Base-by-base conservation (phyloP, 2,888 invertebrate species). In the Acrocera orbiculus region DNA sequence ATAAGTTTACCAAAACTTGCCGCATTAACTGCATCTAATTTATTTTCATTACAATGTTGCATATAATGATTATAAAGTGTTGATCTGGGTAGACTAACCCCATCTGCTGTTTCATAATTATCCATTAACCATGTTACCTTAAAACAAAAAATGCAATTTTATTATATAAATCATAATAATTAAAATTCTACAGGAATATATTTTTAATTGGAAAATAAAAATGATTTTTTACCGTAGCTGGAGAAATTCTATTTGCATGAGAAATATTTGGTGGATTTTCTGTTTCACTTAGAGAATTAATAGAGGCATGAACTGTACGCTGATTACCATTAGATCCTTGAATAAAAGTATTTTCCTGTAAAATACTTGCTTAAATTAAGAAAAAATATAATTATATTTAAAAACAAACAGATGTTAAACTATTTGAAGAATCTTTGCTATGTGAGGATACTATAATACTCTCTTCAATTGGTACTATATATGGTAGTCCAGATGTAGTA, bases 1-100 rank as follows among this genome's bases (percentile, higher is more conserved):
- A 98, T 98, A 26, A 98, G 70, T 64, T 99, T 98, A 41, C 98
- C 98, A 66, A 99, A 99, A 22, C 93, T 95, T 7, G 98, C 98
- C 24, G 96, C 95, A 66, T 99, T 99, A 42, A 99, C 95, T 0
- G 98, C 95, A 58, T 96, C 96, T 44, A 98, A 67, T 56, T 89
- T 90, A 56, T 89, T 78, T 52, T 83, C 75, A 27, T 73, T 69
- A 61, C 96, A 99, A 62, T 99, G 96, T 15, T 89, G 76, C 49
- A 93, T 71, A 61, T 98, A 98, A 63, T 98, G 96, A 51, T 85
- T 82, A 65, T 98, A 98, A 22, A 98, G 69, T 2, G 93, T 95
- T 23, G 92, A 92, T 26, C 96, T 74, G 2, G 95, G 93, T 36
- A 92, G 64, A 33, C 86, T 87, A 14, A 90, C 89, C 32, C 72